Base-by-base conservation (phyloP, 2,113 vertebrate species). In the Phoenicopterus ruber region DNA sequence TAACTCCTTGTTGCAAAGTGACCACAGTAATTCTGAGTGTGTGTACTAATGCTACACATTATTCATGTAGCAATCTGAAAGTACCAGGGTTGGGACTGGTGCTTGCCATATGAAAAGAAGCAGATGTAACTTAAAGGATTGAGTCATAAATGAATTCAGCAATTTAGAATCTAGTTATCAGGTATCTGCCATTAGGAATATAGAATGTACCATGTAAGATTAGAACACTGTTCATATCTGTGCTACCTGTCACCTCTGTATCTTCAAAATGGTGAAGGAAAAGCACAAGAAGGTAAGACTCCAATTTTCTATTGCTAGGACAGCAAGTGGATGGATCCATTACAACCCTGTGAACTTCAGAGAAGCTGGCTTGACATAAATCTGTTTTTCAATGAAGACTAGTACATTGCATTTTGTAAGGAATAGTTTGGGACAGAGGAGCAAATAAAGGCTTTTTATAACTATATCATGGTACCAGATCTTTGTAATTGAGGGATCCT, bases 111-210 rank as follows among this genome's bases (percentile, higher is more conserved):
- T 10, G 38, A 54, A 47, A 21, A 40, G 46, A 10, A 36, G 8
- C 18, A 32, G 10, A 0, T 7, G 6, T 29, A 29, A 34, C 2
- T 26, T 8, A 17, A 73, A 50, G 21, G 40, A 11, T 11, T 73
- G 63, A 50, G n/a, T 11, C 28, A 44, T 28, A 40, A 78, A 58
- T 32, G 3, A n/a, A 19, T 29, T 42, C 9, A 44, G 63, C 0
- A 10, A 17, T 66, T 62, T 4, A 38, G 24, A n/a, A n/a, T 73
- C n/a, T 42, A 21, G 28, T 66, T 66, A 46, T 46, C 10, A 17
- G 29, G 8, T 44, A 18, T 40, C 16, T 67, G 24, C 8, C 19
- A 15, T 38, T 26, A 65, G 28, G 46, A 71, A 28, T 61, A 59
- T 4, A 46, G 24, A 26, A 21, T 16, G 24, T 34, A 61, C 32